Evolutionary conservation across 2,113 vertebrate species (phyloP).

Genomic region (Barbus barbus): DNA sequence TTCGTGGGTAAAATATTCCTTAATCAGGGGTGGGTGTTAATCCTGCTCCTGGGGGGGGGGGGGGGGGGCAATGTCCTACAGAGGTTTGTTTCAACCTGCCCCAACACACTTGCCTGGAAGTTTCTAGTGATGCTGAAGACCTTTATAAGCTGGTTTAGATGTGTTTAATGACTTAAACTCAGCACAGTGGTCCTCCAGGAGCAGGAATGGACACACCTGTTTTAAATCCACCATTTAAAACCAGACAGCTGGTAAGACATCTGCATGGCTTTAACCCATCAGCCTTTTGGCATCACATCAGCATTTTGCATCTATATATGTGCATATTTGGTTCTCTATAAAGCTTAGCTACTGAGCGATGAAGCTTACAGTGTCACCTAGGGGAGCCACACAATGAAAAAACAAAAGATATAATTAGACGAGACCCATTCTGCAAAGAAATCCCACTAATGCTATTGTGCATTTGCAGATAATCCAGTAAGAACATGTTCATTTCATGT

Average conservation of each 20-base stretch:
- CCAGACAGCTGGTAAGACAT: background rate
- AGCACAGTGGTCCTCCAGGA: background rate
- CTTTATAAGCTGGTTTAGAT: background rate
- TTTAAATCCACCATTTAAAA: background rate
- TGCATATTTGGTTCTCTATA: background rate
- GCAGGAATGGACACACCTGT: background rate
- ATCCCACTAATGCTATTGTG: slow-evolving; percentile 17
- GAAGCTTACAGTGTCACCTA: background rate
- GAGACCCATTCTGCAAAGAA: slow-evolving; percentile 1
- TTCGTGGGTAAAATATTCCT: no score
- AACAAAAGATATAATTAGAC: slow-evolving; percentile 27
- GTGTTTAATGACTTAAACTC: background rate
- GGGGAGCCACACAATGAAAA: slow-evolving; percentile 11
- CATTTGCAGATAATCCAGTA: slow-evolving; percentile 7
- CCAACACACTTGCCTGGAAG: background rate
- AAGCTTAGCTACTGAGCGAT: background rate
- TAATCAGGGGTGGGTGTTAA: no score
- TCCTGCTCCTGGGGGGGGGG: no score
- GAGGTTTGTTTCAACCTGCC: no score
- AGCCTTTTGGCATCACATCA: slow-evolving; percentile 3
- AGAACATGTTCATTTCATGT: slow-evolving; percentile 21
- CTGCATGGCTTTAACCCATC: background rate
- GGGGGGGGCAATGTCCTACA: no score
- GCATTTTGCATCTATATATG: background rate
- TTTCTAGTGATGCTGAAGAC: background rate